Evolutionary conservation across 2,888 invertebrate species (phyloP).

Genomic region (Poecilobothrus nobilitatus): DNA sequence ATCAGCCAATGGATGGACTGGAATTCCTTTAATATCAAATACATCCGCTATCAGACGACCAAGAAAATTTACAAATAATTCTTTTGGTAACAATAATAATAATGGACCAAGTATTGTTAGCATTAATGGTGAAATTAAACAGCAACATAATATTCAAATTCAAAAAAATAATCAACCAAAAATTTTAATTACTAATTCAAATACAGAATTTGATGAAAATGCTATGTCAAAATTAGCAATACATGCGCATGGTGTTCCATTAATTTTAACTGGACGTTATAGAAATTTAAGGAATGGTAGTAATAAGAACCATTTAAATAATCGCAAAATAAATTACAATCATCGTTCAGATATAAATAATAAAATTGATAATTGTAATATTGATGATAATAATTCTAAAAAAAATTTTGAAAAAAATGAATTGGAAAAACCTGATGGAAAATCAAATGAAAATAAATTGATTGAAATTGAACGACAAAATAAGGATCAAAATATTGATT

Average conservation of each 20-base stretch:
- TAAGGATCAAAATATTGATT: conserved; percentile 33
- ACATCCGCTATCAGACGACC: conserved; percentile 51
- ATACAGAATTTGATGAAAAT: conserved; percentile 26
- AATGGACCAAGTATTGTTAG: conserved; percentile 21
- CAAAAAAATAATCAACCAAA: conserved; percentile 13
- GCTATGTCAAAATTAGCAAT: conserved; percentile 64
- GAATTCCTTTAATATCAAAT: conserved; percentile 72
- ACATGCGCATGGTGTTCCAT: conserved; percentile 78
- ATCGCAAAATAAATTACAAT: conserved; percentile 14
- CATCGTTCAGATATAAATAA: conserved; percentile 8
- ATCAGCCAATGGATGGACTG: conserved; percentile 60
- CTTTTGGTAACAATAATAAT: conserved; percentile 20
- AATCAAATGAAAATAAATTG: neutral
- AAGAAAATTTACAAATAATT: conserved; percentile 29
- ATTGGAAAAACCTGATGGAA: conserved; percentile 25
- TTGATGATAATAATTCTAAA: conserved; percentile 34
- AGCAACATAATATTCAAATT: neutral
- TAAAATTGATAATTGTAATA: conserved; percentile 22
- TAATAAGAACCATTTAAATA: conserved; percentile 25
- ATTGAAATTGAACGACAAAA: conserved; percentile 26
- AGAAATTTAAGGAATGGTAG: conserved; percentile 34
- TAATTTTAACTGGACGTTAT: conserved; percentile 63
- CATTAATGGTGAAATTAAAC: neutral
- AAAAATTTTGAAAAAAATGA: conserved; percentile 22
- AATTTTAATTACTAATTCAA: conserved; percentile 18